Evolutionary conservation across 2,888 invertebrate species (phyloP), one percentile per base, ranked within the genome.

Genomic region (Coleophora flavipennella): DNA sequence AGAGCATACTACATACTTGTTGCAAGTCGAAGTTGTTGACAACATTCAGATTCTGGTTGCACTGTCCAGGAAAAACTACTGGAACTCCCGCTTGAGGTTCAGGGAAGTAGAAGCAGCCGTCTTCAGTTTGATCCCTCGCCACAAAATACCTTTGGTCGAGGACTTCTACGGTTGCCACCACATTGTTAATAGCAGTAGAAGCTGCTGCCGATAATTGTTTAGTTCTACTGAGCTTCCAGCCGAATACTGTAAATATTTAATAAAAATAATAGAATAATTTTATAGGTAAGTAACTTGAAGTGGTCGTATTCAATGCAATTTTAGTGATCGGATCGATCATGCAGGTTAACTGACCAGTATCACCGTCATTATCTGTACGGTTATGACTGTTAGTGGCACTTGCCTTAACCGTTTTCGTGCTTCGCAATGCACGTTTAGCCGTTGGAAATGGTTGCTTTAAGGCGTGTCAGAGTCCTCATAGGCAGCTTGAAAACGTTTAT

Each of bases 181-280:
- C 54, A 12, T 35, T 41, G 34, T 63, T 54, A 2, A 75, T 71
- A 0, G 49, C 49, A 1, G 13, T 38, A 2, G 9, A 11, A 1
- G 58, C 57, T 0, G 12, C 27, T 3, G 43, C 0, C 2, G 58
- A 25, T 13, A 79, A 42, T 2, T 55, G 31, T 31, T 56, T 72
- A 0, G 56, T 51, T 50, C 72, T 62, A 42, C 78, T 74, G 0
- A 79, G 48, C 40, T 77, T 78, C 78, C 78, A 79, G 14, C 64
- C 67, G 13, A 51, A 46, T 1, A 79, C 78, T 79, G 51, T n/a
- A 55, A 38, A 20, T 20, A 20, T 20, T 34, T 34, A 31, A 48
- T 38, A 36, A n/a, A n/a, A n/a, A n/a, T n/a, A n/a, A n/a, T n/a
- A n/a, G n/a, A n/a, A n/a, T n/a, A n/a, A n/a, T n/a, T n/a, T n/a